Percentiles rank a stretch among this genome's conserved stretches.
phyloP scores from a whole-genome alignment of 2,113 vertebrate species.

The Pelodiscus sinensis region DNA sequence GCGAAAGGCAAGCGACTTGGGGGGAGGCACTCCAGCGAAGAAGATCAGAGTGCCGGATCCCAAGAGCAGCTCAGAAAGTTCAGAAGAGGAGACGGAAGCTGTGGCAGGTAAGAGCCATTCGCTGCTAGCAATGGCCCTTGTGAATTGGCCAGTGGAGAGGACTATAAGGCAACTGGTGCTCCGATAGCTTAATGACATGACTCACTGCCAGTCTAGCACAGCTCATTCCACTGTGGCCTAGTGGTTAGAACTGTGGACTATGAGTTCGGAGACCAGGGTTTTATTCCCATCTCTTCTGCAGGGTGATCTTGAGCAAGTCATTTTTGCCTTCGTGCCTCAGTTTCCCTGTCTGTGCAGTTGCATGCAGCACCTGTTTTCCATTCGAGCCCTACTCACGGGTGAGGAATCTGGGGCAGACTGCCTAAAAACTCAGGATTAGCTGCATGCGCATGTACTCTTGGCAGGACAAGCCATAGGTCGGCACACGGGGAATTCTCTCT shows the following conservation, averaged over 20 bases:
- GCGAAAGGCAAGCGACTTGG: constrained; percentile 68
- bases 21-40: constrained; percentile 58
- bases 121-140: neutral
- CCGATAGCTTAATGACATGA: neutral
- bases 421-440: neutral
- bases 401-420: neutral
- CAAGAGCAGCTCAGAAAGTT: constrained; percentile 80
- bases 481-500: neutral
- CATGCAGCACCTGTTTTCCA: neutral
- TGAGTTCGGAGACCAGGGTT: neutral
- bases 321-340: neutral
- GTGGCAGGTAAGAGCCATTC: constrained; percentile 61
- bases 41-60: constrained; percentile 79
- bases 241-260: neutral
- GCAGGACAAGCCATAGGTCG: neutral
- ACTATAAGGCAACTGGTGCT: neutral
- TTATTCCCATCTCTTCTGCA: neutral
- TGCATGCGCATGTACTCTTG: neutral
- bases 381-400: too few species aligned
- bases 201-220: neutral
- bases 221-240: neutral
- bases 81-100: constrained; percentile 73
- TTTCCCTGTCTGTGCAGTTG: neutral
- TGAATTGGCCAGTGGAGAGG: neutral
- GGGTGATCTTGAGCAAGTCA: neutral